Evolutionary conservation across 1,140 invertebrate genomes (phyloP).

Genomic region (Plectus sambesii): DNA sequence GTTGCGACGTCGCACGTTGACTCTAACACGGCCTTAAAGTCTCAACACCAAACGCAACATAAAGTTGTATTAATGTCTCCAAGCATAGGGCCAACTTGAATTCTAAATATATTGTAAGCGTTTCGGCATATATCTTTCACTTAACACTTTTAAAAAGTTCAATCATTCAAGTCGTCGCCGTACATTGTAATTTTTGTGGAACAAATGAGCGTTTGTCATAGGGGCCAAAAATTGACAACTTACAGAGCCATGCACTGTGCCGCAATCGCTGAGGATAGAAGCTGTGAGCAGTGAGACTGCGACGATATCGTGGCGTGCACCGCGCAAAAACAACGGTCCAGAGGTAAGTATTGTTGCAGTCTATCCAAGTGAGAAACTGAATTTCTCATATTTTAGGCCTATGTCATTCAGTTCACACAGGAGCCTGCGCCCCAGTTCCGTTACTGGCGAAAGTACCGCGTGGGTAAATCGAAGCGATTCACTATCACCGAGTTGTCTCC

Average conservation of each 20-base stretch:
- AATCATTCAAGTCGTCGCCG: too few species aligned
- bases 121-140: too few species aligned
- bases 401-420: constrained; percentile 40
- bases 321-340: constrained; percentile 41
- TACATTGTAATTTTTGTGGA: too few species aligned
- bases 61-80: too few species aligned
- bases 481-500: constrained; percentile 36
- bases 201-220: too few species aligned
- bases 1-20: too few species aligned
- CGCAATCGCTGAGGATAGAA: constrained; percentile 38
- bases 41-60: too few species aligned
- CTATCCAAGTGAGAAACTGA: neutral
- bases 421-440: constrained; percentile 42
- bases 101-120: too few species aligned
- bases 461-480: constrained; percentile 33
- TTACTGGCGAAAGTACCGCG: constrained; percentile 35
- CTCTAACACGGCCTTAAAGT: too few species aligned
- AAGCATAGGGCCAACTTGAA: too few species aligned
- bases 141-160: too few species aligned
- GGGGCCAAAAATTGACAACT: too few species aligned
- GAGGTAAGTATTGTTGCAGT: constrained; percentile 24
- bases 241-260: constrained; percentile 43
- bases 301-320: constrained; percentile 39
- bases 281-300: constrained; percentile 41
- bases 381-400: constrained; percentile 28